These are phyloP conservation scores for Puma concolor DNA, from an alignment of 2,113 vertebrate genomes.

Conservation along the genomic window DNA sequence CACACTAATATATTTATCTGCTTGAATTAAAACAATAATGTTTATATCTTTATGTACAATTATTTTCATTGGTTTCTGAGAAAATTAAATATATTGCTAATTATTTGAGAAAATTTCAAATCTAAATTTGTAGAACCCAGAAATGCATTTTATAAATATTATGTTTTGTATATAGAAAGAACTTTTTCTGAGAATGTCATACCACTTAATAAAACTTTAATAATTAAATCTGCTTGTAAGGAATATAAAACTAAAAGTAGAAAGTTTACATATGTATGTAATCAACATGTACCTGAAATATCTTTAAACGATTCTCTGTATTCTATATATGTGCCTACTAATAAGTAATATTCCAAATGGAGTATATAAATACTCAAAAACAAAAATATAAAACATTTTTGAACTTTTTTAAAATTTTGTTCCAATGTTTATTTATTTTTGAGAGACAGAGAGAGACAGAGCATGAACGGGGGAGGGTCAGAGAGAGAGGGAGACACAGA, in stretches of 20 bases:
- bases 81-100: neutral
- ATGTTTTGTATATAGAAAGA: neutral
- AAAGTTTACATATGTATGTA: neutral
- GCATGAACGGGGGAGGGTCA: too few relatives aligned
- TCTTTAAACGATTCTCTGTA: neutral
- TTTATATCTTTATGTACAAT: neutral
- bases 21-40: neutral
- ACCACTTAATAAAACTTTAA: neutral
- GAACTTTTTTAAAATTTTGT: neutral
- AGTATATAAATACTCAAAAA: neutral
- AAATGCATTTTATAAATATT: neutral
- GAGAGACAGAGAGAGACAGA: too few relatives aligned
- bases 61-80: neutral
- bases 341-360: neutral
- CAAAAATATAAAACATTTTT: neutral
- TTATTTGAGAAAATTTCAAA: neutral
- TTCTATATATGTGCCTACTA: neutral
- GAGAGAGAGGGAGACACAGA: too few relatives aligned
- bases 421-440: too few relatives aligned
- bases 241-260: neutral
- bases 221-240: neutral
- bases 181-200: neutral
- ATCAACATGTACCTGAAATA: neutral
- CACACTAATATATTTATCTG: neutral
- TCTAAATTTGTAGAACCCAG: neutral